Evolutionary conservation across 2,113 vertebrate genomes (phyloP).

Genomic region (Acinonyx jubatus): DNA sequence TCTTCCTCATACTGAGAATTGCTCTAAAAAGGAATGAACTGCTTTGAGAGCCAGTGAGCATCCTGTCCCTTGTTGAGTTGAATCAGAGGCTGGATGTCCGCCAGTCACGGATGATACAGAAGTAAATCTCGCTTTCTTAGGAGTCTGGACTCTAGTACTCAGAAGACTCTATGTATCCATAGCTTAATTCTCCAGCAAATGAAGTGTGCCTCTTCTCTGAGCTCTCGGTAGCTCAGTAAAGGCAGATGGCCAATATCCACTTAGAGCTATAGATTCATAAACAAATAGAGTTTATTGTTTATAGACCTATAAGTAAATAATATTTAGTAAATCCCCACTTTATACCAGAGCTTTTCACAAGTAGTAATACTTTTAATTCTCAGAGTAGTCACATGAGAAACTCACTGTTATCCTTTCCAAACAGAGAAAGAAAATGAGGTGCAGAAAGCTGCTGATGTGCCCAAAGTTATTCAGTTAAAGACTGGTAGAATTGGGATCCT

Average conservation of each 20-base stretch:
- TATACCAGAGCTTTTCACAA: not conserved
- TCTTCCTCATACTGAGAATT: not conserved
- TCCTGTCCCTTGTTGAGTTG: not conserved
- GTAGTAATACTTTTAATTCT: not conserved
- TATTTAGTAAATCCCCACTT: constrained; percentile 23
- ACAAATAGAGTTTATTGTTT: constrained; percentile 22
- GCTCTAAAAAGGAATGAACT: constrained; percentile 41
- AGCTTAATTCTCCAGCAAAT: not conserved
- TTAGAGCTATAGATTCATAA: constrained; percentile 9
- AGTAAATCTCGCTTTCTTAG: not conserved
- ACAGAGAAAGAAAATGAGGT: not conserved
- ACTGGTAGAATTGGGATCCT: not conserved
- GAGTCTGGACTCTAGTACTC: not conserved
- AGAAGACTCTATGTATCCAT: not conserved
- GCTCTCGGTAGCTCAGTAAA: constrained; percentile 3
- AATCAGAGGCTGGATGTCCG: constrained; percentile 2
- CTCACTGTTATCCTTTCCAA: not conserved
- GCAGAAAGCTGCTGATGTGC: constrained; percentile 13
- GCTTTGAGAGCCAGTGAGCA: not conserved
- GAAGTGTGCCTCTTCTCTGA: not conserved
- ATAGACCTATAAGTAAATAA: constrained; percentile 9
- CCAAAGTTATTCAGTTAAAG: constrained; percentile 29
- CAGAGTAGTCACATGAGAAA: not conserved
- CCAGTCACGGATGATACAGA: not conserved
- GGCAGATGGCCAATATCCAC: not conserved